Evolutionary conservation across 2,888 invertebrate species (phyloP).

Genomic region (Trichopoda pennipes): DNA sequence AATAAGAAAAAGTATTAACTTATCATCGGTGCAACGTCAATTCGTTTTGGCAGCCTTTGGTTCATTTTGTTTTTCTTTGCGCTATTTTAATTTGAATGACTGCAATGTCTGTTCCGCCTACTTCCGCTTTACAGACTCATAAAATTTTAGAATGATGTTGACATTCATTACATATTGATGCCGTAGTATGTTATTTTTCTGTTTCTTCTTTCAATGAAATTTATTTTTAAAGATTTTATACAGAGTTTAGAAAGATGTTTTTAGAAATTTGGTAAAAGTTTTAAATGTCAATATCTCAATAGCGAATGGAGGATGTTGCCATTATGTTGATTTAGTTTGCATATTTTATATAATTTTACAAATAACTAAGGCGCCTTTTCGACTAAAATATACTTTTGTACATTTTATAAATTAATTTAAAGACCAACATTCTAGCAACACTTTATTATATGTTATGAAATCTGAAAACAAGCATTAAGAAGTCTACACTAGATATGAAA

Average conservation of each 20-base stretch:
- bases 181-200: constrained; percentile 7
- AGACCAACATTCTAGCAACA: not conserved
- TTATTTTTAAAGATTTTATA: constrained; percentile 10
- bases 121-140: constrained; percentile 64
- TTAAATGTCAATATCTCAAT: constrained; percentile 51
- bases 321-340: constrained; percentile 27
- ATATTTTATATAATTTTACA: constrained; percentile 17
- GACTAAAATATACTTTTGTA: constrained; percentile 3
- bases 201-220: not conserved
- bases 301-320: constrained; percentile 40
- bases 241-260: not conserved
- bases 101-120: constrained; percentile 64
- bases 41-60: constrained; percentile 54
- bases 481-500: no score
- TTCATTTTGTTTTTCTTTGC: constrained; percentile 11
- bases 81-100: constrained; percentile 33
- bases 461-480: no score
- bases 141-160: constrained; percentile 63
- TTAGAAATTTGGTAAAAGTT: constrained; percentile 28
- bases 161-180: constrained; percentile 47
- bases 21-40: constrained; percentile 55
- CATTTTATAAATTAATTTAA: not conserved
- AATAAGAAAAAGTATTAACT: constrained; percentile 13
- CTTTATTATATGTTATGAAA: no score
- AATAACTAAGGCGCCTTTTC: constrained; percentile 32